Conservation (phyloP, 2,797 vertebrate species). For the Anabacerthia variegaticeps region DNA sequence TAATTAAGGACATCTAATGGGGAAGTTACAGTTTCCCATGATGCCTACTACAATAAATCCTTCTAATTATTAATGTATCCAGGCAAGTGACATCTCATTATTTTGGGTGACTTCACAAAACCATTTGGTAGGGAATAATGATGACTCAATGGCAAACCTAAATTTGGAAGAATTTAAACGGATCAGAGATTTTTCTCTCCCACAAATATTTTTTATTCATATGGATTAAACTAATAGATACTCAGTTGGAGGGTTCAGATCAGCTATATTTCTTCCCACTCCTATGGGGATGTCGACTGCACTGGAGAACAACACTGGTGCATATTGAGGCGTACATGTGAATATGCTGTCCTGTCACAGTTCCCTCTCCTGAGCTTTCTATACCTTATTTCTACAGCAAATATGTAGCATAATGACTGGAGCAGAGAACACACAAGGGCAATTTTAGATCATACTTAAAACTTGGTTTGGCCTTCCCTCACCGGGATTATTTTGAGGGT, state of each 20-base stretch:
- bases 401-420: background rate
- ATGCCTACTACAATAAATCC: conserved; percentile 54
- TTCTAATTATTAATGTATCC: conserved; percentile 61
- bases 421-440: background rate
- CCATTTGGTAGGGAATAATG: conserved; percentile 44
- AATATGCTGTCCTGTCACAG: background rate
- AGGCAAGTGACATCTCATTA: conserved; percentile 67
- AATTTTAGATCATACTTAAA: background rate
- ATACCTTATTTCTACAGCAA: background rate
- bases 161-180: conserved; percentile 15
- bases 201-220: background rate
- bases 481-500: background rate
- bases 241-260: background rate
- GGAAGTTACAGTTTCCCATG: conserved; percentile 60
- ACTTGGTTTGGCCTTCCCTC: background rate
- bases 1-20: conserved; percentile 64
- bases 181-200: background rate
- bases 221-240: background rate
- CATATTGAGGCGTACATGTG: fast-evolving
- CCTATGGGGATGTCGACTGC: background rate
- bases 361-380: background rate
- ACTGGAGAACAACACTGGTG: background rate
- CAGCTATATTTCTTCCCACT: background rate
- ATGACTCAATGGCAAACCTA: conserved; percentile 38
- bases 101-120: conserved; percentile 60